A percentile compares a stretch with the other conserved stretches of the same genome.
Conservation (phyloP, 2,113 vertebrate genomes). For the Zosterops hypoxanthus region DNA sequence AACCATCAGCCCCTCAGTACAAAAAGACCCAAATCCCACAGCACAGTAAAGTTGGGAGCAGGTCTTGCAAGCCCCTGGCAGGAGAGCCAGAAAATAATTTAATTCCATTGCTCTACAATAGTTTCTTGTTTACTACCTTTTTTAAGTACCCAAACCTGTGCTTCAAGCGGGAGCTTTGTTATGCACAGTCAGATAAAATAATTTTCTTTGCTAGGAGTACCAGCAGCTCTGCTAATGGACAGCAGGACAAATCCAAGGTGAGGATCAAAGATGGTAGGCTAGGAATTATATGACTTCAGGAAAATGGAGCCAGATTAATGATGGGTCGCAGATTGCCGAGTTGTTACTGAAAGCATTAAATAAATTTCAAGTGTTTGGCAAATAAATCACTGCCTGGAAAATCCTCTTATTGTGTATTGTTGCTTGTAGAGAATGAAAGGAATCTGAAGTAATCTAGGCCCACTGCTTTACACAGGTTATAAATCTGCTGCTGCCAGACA, state of each 20-base stretch:
- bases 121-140: neutral
- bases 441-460: slow-evolving; percentile 1
- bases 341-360: neutral
- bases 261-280: neutral
- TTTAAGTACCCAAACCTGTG: neutral
- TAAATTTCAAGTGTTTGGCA: slow-evolving; percentile 4
- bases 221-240: neutral
- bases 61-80: neutral
- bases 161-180: neutral
- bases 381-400: slow-evolving; percentile 16
- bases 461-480: neutral
- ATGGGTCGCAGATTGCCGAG: neutral
- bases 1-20: neutral
- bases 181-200: neutral
- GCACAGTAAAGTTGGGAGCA: neutral
- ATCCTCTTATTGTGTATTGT: slow-evolving; percentile 22
- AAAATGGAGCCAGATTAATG: neutral
- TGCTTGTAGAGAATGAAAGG: slow-evolving; percentile 3
- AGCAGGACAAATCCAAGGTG: neutral
- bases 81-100: neutral
- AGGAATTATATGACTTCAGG: neutral
- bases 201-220: neutral
- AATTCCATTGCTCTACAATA: neutral
- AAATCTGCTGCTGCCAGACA: neutral
- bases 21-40: neutral